Evolutionary conservation across 92 coral and sea anemone species (phyloP), one percentile per base, ranked within the genome.

Genomic region (Epizoanthus fatuus): DNA sequence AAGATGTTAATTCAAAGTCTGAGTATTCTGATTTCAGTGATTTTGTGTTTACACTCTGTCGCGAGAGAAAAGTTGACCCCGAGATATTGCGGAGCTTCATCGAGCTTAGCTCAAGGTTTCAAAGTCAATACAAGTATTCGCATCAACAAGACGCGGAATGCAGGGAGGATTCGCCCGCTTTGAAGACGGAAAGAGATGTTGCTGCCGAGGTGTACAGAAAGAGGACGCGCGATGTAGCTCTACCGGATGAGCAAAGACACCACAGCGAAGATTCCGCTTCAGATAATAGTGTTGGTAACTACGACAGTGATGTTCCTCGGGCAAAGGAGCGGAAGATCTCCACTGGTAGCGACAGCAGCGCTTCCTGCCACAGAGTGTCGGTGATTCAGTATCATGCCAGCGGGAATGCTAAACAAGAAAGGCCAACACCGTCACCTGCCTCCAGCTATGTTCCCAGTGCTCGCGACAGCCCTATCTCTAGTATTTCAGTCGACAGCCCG

Each of bases 301-400:
- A 75, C 13, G 62, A 75, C n/a, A 14, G 47, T 37, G 82, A 59
- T 15, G 47, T 14, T 12, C n/a, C 54, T 38, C 67, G 3, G 71
- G 58, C 25, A 13, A 77, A 77, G 63, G 69, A 77, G 29, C 45
- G 82, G 4, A 77, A 77, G 69, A 42, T 20, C 15, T 38, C 91
- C n/a, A 60, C 62, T 6, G 80, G 79, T 54, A 60, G 81, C 58
- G 67, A 54, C 25, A 81, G 56, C 20, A 67, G 40, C 22, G 81
- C 74, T 40, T 72, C 90, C 6, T 94, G 98, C 67, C 96, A 94
- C 17, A 85, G 96, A 3, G 98, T 94, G 68, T 90, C 98, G 1
- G 98, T 94, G 52, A 94, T 94, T 13, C 95, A 92, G 75, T 94
- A 87, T 20, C 94, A 90, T 60, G 91, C 94, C 59, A 92, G 96